Percentiles rank a stretch among this genome's conserved stretches.
These are phyloP conservation scores for Batillaria attramentaria DNA, from an alignment of 1,140 invertebrate species.

Conservation along the genomic window DNA sequence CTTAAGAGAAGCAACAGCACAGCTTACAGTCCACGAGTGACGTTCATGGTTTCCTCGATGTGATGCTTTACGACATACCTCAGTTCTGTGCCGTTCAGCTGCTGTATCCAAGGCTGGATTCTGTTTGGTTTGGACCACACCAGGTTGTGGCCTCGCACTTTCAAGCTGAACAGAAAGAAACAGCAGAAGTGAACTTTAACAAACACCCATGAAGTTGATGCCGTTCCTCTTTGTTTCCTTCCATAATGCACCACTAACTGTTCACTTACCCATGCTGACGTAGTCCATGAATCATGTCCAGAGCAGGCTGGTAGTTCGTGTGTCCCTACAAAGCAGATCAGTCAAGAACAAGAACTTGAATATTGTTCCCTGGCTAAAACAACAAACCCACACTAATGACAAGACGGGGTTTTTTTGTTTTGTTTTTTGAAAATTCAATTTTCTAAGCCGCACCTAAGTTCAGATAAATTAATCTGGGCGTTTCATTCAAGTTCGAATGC, in stretches of 20 bases:
- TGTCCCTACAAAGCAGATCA: neutral
- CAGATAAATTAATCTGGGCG: too few relatives aligned
- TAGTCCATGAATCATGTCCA: neutral
- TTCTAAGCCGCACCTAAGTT: too few relatives aligned
- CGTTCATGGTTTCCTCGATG: neutral
- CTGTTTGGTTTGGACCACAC: constrained; percentile 8
- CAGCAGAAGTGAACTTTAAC: neutral
- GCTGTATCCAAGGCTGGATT: constrained; percentile 22
- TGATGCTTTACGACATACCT: constrained; percentile 7
- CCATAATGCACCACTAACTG: neutral
- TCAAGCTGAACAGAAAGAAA: constrained; percentile 14
- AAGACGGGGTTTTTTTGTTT: too few relatives aligned
- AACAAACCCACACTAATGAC: too few relatives aligned
- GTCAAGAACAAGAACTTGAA: too few relatives aligned
- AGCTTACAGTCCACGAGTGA: constrained; percentile 31
- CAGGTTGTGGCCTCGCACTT: constrained; percentile 34
- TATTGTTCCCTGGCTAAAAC: too few relatives aligned
- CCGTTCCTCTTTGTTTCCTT: neutral
- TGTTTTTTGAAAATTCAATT: too few relatives aligned
- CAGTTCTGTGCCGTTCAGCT: neutral
- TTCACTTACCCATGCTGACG: neutral
- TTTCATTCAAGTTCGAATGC: too few relatives aligned
- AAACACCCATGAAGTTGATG: neutral
- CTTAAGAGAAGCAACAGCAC: too few relatives aligned
- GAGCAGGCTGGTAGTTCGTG: neutral